phyloP scores from a whole-genome alignment of 1,140 invertebrate species.

The Drosophila tani region DNA sequence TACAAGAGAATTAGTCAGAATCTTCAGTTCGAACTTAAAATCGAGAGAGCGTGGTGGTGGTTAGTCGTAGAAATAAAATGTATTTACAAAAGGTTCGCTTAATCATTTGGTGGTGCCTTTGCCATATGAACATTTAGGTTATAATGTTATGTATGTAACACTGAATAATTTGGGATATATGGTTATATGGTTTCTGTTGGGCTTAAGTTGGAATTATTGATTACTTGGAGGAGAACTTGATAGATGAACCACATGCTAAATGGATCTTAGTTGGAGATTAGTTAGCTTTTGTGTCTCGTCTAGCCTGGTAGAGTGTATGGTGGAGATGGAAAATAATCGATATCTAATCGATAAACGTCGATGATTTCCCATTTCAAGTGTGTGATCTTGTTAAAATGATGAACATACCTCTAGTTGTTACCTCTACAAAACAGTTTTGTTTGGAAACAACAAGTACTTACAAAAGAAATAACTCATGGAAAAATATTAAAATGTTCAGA shows the following conservation, averaged over 20 bases:
- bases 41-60: slow-evolving; percentile 32
- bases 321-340: too few relatives aligned
- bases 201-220: slow-evolving; percentile 24
- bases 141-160: slow-evolving; percentile 69
- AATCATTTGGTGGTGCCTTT: slow-evolving; percentile 54
- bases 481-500: slow-evolving; percentile 27
- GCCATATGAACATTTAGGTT: slow-evolving; percentile 74
- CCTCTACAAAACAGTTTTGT: slow-evolving; percentile 29
- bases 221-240: slow-evolving; percentile 43
- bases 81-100: slow-evolving; percentile 64
- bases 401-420: slow-evolving; percentile 72
- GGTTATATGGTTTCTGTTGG: slow-evolving; percentile 25
- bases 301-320: slow-evolving; percentile 31
- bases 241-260: slow-evolving; percentile 76
- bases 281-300: slow-evolving; percentile 44
- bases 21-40: background rate
- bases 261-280: slow-evolving; percentile 46
- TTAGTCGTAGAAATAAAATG: slow-evolving; percentile 55
- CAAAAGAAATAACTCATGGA: slow-evolving; percentile 23
- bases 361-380: too few relatives aligned
- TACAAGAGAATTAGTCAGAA: slow-evolving; percentile 42
- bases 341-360: background rate
- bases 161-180: slow-evolving; percentile 47
- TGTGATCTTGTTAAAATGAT: slow-evolving; percentile 14
- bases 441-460: slow-evolving; percentile 44